Conservation (phyloP, 1,140 invertebrate species). For the Drosophila lowei region DNA sequence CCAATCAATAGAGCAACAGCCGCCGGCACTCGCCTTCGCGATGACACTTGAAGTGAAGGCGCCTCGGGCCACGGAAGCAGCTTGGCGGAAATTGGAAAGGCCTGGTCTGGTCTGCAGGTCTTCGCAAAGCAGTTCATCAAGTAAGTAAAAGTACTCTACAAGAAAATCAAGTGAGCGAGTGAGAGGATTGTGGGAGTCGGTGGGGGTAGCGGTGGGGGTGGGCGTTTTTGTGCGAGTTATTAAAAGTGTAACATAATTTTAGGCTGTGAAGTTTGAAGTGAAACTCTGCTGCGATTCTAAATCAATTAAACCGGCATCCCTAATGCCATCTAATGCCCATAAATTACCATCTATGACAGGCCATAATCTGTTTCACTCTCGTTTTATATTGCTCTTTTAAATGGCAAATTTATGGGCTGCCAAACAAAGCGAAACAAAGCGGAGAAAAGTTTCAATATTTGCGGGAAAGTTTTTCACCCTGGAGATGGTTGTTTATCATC, state of each 20-base stretch:
- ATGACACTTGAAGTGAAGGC: constrained; percentile 63
- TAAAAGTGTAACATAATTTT: constrained; percentile 69
- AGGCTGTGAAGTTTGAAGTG: constrained; percentile 25
- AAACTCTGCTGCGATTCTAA: constrained; percentile 10
- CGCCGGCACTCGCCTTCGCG: constrained; percentile 54
- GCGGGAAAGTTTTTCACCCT: constrained; percentile 36
- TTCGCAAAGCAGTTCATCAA: constrained; percentile 1
- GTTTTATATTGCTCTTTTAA: constrained; percentile 39
- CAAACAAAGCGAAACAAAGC: constrained; percentile 5
- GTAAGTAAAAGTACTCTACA: constrained; percentile 47
- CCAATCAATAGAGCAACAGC: constrained; percentile 62
- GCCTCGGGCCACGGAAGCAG: constrained; percentile 50
- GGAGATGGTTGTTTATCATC: constrained; percentile 69
- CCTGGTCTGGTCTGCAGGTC: constrained; percentile 15
- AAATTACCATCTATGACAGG: constrained; percentile 46
- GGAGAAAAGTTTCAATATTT: constrained; percentile 38
- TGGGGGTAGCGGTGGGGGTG: not conserved
- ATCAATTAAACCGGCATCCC: constrained; percentile 38
- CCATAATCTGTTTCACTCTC: constrained; percentile 50
- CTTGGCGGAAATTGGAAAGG: constrained; percentile 70
- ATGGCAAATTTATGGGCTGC: constrained; percentile 33
- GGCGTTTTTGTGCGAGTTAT: constrained; percentile 19
- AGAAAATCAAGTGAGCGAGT: constrained; percentile 21
- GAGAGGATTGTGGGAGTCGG: constrained; percentile 1
- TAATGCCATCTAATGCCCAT: constrained; percentile 26